Evolutionary conservation across 1,140 invertebrate genomes (phyloP).

Genomic region (Meloidogyne floridensis): DNA sequence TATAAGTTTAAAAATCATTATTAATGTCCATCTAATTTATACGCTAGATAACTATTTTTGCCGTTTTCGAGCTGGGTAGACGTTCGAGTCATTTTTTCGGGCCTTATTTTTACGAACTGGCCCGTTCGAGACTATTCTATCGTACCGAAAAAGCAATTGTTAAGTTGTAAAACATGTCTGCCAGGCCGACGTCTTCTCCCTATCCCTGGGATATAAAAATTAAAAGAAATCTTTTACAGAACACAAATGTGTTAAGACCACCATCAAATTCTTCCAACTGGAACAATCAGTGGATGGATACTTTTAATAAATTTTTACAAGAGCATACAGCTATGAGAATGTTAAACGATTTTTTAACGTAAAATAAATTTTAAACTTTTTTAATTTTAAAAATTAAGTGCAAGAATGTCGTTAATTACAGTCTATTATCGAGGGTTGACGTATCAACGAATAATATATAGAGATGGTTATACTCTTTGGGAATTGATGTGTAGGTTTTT

Average conservation of each 20-base stretch:
- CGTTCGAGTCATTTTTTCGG: too few species aligned
- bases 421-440: constrained; percentile 23
- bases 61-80: too few species aligned
- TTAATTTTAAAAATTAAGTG: not conserved
- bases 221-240: not conserved
- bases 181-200: too few species aligned
- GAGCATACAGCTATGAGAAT: constrained; percentile 11
- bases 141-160: too few species aligned
- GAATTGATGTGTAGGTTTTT: constrained; percentile 32
- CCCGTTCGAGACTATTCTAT: too few species aligned
- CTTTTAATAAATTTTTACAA: constrained; percentile 20
- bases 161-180: too few species aligned
- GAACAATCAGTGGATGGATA: constrained; percentile 21
- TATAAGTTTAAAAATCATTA: too few species aligned
- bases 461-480: constrained; percentile 47
- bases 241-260: constrained; percentile 4
- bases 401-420: constrained; percentile 30
- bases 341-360: constrained; percentile 33
- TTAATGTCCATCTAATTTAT: too few species aligned
- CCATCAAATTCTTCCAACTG: not conserved
- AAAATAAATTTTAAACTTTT: constrained; percentile 20
- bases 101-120: too few species aligned
- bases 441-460: constrained; percentile 35
- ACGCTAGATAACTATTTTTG: too few species aligned
- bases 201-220: not conserved